phyloP scores from a whole-genome alignment of 2,113 vertebrate genomes.

The Cryptotis parvus region DNA sequence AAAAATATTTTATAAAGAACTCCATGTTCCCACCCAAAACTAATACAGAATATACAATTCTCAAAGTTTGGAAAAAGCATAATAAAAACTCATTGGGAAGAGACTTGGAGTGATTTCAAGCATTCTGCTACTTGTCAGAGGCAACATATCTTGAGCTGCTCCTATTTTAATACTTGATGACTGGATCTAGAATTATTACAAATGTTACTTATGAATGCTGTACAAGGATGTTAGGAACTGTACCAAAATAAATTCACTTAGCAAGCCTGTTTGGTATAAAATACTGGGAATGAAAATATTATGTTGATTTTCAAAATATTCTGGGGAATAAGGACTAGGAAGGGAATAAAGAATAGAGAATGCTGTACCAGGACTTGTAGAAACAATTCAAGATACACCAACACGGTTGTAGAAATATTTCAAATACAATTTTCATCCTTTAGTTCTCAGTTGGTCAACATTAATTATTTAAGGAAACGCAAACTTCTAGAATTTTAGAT shows the following conservation, averaged over 20 bases:
- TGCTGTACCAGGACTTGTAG: neutral
- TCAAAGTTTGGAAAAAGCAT: neutral
- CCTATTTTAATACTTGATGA: slow-evolving; percentile 36
- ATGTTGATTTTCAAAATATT: neutral
- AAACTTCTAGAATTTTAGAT: too few relatives aligned
- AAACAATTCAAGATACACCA: neutral
- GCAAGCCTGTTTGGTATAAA: neutral
- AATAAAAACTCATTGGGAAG: neutral
- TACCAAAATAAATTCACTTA: neutral
- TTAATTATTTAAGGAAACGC: neutral
- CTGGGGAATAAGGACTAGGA: neutral
- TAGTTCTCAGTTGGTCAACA: neutral
- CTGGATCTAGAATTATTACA: neutral
- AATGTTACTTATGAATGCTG: neutral
- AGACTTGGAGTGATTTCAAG: neutral
- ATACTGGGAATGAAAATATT: neutral
- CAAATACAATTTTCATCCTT: neutral
- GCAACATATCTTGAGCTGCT: neutral
- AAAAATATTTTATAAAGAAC: neutral
- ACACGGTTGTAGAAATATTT: neutral
- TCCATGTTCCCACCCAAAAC: neutral
- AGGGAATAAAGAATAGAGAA: neutral
- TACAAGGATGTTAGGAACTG: neutral
- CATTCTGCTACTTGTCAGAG: slow-evolving; percentile 14
- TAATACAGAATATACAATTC: neutral